Conservation (phyloP, 2,797 vertebrate genomes). For the Helostoma temminkii region DNA sequence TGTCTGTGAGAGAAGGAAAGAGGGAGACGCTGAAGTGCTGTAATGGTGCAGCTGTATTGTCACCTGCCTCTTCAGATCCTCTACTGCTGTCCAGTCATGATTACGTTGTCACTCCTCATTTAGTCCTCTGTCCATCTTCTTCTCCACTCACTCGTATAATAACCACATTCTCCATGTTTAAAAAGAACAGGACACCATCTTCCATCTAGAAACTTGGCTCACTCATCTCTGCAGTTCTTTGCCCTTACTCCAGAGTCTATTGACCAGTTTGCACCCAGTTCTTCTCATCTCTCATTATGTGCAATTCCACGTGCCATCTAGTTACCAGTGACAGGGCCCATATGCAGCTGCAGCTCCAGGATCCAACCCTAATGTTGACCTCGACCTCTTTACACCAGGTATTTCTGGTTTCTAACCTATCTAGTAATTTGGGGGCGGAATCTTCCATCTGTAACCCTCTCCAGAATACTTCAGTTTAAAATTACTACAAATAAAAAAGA, state of each 20-base stretch:
- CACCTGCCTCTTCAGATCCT: constrained; percentile 43
- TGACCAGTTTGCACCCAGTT: constrained; percentile 10
- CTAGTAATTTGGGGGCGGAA: constrained; percentile 50
- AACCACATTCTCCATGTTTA: constrained; percentile 14
- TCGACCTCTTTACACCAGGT: constrained; percentile 24
- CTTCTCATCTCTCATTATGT: constrained; percentile 27
- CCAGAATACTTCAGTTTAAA: not conserved
- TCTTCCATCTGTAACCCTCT: constrained; percentile 43
- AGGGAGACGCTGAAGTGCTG: constrained; percentile 13
- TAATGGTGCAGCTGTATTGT: constrained; percentile 27
- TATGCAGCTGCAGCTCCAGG: constrained; percentile 20
- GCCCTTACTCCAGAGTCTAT: constrained; percentile 28
- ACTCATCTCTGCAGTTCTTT: constrained; percentile 26
- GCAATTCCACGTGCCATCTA: constrained; percentile 46
- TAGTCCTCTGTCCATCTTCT: constrained; percentile 32
- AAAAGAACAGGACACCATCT: constrained; percentile 9
- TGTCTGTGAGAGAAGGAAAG: constrained; percentile 9
- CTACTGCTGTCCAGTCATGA: constrained; percentile 36
- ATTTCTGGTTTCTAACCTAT: constrained; percentile 43
- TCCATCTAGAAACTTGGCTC: constrained; percentile 23
- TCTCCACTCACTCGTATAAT: constrained; percentile 34
- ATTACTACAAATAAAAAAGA: too few species aligned
- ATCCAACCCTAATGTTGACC: constrained; percentile 39
- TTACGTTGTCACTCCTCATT: constrained; percentile 43
- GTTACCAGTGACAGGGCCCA: not conserved